Base-by-base conservation (phyloP, 92 coral and sea anemone genomes). In the Porites rus region DNA sequence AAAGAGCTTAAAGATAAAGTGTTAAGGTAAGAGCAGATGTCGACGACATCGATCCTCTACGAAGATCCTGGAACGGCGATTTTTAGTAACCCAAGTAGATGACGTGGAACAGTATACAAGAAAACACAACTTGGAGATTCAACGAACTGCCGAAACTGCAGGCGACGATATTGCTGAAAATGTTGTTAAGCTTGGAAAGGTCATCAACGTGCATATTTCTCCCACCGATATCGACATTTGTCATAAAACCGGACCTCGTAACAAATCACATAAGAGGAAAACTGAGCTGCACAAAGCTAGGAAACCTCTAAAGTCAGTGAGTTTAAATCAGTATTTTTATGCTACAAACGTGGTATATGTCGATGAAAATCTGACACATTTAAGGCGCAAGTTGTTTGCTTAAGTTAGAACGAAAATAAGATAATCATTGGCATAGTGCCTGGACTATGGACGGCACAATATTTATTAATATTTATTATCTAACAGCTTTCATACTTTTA, bases 171-270 rank as follows among this genome's bases (percentile, higher is more conserved):
- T 31, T 21, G 3, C 56, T 38, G 76, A 72, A 31, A 28, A 72
- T 7, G 17, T 72, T 16, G 46, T 38, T 51, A 75, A 51, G 79
- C 79, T 75, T 75, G 65, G 79, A 75, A 75, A 75, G 19, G 52
- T 70, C 22, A 9, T 70, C 75, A 70, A 70, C 46, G 75, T 70
- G 50, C 75, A 70, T 70, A 70, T 4, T 8, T 22, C 76, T 10
- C 19, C 19, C 21, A 6, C 8, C 21, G 58, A 31, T 28, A 28
- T 28, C 31, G 31, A 1, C 31, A 28, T 2, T 28, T 28, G 31
- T 28, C 31, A 28, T 4, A 38, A 54, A 38, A 72, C 46, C 20
- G 54, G 16, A 31, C 12, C 76, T 7, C 56, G 76, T 4, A 38
- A 31, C 52, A 70, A 28, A 28, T 1, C 31, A 28, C 31, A 28